Evolutionary conservation across 2,888 invertebrate species (phyloP).

Genomic region (Polietes domitor): DNA sequence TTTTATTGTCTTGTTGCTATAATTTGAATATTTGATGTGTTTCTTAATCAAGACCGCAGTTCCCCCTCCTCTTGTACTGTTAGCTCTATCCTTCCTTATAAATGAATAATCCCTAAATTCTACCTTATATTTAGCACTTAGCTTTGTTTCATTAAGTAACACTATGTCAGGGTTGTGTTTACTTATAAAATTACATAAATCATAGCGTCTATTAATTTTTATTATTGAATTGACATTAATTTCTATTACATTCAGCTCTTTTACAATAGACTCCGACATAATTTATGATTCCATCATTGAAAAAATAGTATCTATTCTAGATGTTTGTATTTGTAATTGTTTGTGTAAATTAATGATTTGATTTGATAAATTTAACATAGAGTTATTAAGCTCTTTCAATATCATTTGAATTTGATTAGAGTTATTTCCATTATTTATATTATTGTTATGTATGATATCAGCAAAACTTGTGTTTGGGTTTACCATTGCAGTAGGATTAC

Average conservation of each 20-base stretch:
- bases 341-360: background rate
- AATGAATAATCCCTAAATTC: no score
- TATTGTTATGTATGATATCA: background rate
- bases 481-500: no score
- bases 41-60: slow-evolving; percentile 4
- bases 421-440: background rate
- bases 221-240: slow-evolving; percentile 8
- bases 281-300: slow-evolving; percentile 9
- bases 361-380: background rate
- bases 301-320: slow-evolving; percentile 5
- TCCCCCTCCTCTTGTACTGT: background rate
- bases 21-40: background rate
- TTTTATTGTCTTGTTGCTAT: background rate
- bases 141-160: no score
- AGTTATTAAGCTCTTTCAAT: background rate
- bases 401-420: background rate
- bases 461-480: no score
- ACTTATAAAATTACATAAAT: background rate
- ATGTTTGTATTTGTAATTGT: no score
- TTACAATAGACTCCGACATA: background rate
- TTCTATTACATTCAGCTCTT: background rate
- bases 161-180: no score
- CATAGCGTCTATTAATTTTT: background rate
- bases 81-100: background rate
- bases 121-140: background rate